Percentiles rank a stretch among this genome's conserved stretches.
Evolutionary conservation across 2,888 invertebrate species (phyloP).

Genomic region (Yponomeuta evonymella): DNA sequence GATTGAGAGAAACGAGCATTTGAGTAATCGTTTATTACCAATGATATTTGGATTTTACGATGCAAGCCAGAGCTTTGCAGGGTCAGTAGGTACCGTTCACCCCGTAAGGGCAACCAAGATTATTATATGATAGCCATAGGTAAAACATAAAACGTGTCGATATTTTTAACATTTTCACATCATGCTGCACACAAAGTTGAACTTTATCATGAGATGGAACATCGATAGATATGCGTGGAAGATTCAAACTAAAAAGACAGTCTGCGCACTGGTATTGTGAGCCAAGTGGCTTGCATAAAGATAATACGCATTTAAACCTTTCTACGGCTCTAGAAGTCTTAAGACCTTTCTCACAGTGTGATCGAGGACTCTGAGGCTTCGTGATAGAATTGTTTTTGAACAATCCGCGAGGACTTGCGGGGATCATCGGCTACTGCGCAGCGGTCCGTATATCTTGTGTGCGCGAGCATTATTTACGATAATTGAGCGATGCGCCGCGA

Average conservation of each 20-base stretch:
- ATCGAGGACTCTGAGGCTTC: constrained; percentile 38
- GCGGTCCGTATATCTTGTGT: constrained; percentile 73
- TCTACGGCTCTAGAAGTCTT: constrained; percentile 48
- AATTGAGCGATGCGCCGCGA: constrained; percentile 76
- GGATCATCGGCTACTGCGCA: constrained; percentile 65
- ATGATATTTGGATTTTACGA: background rate
- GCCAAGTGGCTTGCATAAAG: constrained; percentile 74
- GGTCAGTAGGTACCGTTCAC: background rate
- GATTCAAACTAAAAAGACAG: constrained; percentile 58
- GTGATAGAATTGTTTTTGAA: constrained; percentile 16
- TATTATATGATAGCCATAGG: background rate
- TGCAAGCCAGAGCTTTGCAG: background rate
- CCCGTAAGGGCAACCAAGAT: background rate
- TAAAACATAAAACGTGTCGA: background rate
- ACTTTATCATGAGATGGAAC: constrained; percentile 54
- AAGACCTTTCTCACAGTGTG: constrained; percentile 35
- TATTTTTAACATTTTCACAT: background rate
- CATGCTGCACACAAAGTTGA: constrained; percentile 28
- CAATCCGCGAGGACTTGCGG: constrained; percentile 18
- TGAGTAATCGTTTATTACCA: background rate
- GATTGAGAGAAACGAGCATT: background rate
- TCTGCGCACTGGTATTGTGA: constrained; percentile 65
- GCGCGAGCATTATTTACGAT: constrained; percentile 76
- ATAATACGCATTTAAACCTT: constrained; percentile 69
- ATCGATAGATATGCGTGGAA: constrained; percentile 65